Evolutionary conservation across 2,113 vertebrate species (phyloP).

Genomic region (Vicugna pacos): DNA sequence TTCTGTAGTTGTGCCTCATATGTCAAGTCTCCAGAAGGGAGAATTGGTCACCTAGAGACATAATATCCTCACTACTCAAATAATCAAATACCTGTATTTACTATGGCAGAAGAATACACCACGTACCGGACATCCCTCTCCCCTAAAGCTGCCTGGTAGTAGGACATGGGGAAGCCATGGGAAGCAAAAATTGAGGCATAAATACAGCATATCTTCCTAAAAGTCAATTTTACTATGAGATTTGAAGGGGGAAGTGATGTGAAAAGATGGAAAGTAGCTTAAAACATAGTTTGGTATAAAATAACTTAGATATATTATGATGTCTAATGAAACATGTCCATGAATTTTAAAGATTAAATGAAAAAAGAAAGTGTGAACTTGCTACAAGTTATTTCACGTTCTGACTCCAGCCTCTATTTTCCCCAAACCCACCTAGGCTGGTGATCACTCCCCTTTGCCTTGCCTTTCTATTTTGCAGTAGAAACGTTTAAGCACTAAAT

Average conservation of each 20-base stretch:
- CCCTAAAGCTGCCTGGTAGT: too few relatives aligned
- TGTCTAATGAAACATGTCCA: not conserved
- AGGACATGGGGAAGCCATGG: not conserved
- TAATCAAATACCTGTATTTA: not conserved
- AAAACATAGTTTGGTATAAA: constrained; percentile 33
- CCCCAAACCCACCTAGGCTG: not conserved
- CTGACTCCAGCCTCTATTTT: not conserved
- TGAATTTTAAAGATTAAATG: not conserved
- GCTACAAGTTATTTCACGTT: not conserved
- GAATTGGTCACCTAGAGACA: not conserved
- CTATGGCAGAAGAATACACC: not conserved
- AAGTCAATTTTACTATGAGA: not conserved
- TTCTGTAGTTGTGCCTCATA: not conserved
- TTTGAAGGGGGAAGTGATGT: not conserved
- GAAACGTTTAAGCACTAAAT: not conserved
- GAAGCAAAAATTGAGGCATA: not conserved
- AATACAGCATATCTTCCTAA: not conserved
- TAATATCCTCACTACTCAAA: not conserved
- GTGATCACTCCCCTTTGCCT: not conserved
- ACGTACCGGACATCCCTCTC: not conserved
- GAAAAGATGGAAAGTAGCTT: not conserved
- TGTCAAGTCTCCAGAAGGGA: not conserved
- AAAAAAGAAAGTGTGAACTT: not conserved
- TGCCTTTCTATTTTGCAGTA: not conserved
- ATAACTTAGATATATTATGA: not conserved